phyloP scores from a whole-genome alignment of 2,888 invertebrate genomes.

The Nasonia oneida region DNA sequence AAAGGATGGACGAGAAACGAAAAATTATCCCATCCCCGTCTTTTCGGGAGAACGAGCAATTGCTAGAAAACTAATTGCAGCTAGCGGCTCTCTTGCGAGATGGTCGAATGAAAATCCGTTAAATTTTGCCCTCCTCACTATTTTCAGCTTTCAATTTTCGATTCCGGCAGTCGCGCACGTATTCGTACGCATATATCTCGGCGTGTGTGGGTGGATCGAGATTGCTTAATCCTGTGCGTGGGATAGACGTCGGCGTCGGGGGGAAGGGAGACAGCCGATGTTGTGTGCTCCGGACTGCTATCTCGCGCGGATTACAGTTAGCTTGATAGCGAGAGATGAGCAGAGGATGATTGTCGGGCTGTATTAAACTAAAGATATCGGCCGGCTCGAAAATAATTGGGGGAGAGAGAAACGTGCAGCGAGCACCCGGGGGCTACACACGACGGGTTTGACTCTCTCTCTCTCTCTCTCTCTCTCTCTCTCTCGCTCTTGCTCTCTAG shows the following conservation, averaged over 20 bases:
- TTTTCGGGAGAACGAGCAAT: neutral
- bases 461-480: constrained; percentile 2
- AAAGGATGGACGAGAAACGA: neutral
- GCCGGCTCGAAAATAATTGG: constrained; percentile 71
- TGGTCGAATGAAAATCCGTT: neutral
- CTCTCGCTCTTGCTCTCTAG: constrained; percentile 12
- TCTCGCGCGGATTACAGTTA: constrained; percentile 69
- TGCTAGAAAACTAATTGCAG: neutral
- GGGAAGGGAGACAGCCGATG: neutral
- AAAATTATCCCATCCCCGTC: neutral
- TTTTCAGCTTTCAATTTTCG: neutral
- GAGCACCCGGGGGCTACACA: constrained; percentile 52
- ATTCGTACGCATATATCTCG: neutral
- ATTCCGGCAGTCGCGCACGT: neutral
- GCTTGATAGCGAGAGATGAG: constrained; percentile 66
- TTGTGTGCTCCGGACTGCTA: neutral
- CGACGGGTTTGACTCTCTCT: constrained; percentile 50
- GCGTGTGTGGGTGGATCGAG: neutral
- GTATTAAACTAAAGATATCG: constrained; percentile 61
- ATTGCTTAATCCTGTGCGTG: constrained; percentile 8
- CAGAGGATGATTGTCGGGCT: constrained; percentile 66
- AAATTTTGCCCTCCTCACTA: neutral
- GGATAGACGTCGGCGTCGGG: neutral
- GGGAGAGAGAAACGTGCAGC: constrained; percentile 63
- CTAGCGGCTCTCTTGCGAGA: neutral